A percentile compares a stretch with the other conserved stretches of the same genome.
Evolutionary conservation across 2,113 vertebrate genomes (phyloP).

Genomic region (Nematolebias whitei): DNA sequence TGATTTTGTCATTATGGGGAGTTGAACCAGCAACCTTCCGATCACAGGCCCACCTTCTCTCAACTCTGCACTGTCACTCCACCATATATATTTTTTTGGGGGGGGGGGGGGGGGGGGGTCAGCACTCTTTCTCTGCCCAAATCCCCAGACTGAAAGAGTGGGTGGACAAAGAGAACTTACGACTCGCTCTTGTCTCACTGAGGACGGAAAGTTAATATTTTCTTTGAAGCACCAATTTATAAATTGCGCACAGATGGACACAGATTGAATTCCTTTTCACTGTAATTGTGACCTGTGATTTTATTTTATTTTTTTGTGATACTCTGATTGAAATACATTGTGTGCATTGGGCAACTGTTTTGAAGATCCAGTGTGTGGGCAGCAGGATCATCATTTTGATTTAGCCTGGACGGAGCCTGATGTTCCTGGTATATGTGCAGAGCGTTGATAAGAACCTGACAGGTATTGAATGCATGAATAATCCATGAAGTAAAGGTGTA

Average conservation of each 20-base stretch:
- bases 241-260: background rate
- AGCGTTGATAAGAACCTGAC: constrained; percentile 66
- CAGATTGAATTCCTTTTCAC: constrained; percentile 24
- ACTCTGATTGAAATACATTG: constrained; percentile 24
- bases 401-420: constrained; percentile 29
- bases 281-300: constrained; percentile 22
- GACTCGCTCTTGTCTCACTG: constrained; percentile 1
- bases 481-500: constrained; percentile 68
- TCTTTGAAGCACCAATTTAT: constrained; percentile 6
- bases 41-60: too few relatives aligned
- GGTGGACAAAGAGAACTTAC: constrained; percentile 45
- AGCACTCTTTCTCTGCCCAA: constrained; percentile 59
- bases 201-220: constrained; percentile 15
- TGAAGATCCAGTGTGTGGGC: constrained; percentile 30
- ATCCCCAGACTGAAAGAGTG: constrained; percentile 30
- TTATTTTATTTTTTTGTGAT: constrained; percentile 1
- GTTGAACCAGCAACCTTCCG: too few relatives aligned
- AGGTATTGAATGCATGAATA: constrained; percentile 67
- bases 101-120: too few relatives aligned
- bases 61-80: too few relatives aligned
- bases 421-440: constrained; percentile 61
- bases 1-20: too few relatives aligned
- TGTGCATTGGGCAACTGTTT: constrained; percentile 2
- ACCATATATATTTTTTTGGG: too few relatives aligned
- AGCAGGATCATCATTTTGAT: constrained; percentile 56